Base-by-base conservation (phyloP, 2,113 vertebrate species). In the Panurus biarmicus region DNA sequence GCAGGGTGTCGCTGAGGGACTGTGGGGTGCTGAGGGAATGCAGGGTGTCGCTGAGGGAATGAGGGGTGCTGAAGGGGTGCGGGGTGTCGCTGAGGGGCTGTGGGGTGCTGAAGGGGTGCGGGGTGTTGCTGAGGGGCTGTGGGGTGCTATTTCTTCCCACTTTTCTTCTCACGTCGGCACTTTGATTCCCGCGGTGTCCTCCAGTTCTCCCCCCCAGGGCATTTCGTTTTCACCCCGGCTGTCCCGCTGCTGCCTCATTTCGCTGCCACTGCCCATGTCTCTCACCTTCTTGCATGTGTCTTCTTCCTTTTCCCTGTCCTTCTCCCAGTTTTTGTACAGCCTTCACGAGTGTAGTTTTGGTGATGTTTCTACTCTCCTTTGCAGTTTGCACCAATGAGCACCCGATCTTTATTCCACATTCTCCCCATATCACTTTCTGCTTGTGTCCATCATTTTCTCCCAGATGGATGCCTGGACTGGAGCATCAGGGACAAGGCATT, bases 181-280 rank as follows among this genome's bases (percentile, higher is more conserved):
- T 47, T 61, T 11, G 9, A 10, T 35, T 24, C 45, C 44, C 7
- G 6, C 9, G 21, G 20, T 2, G 15, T 13, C 20, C 23, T 23
- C 3, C 23, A 2, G 16, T 11, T 36, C 21, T 26, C 26, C 19
- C 23, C 5, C 5, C 4, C 6, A 1, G 3, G 18, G 25, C 3
- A 2, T n/a, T n/a, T 5, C 0, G 7, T 23, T 70, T 35, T 44
- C 40, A 10, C 6, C 14, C 4, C 18, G 9, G n/a, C 47, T 8
- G 18, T 14, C n/a, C 45, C 22, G 1, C 14, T 15, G 19, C 65
- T 23, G 40, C 72, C 71, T 33, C 38, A 0, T 17, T 26, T 45
- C 29, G 5, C 14, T 11, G 12, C 8, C 28, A n/a, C n/a, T n/a
- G n/a, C n/a, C n/a, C n/a, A n/a, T n/a, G n/a, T n/a, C n/a, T n/a